Base-by-base conservation (phyloP, 2,888 invertebrate genomes). In the Achlya flavicornis region DNA sequence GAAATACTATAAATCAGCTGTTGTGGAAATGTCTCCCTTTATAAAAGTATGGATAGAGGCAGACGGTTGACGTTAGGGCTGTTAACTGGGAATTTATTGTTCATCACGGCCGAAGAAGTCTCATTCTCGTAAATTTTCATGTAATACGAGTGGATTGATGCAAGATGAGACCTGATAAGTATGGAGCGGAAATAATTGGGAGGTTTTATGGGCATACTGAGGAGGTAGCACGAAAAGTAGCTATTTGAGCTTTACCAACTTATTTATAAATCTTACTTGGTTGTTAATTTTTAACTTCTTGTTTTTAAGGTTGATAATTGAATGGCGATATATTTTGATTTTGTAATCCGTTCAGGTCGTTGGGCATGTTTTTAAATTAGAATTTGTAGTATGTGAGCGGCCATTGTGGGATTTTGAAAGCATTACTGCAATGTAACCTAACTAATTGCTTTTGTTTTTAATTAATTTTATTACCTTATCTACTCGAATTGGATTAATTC, bases 41-140 rank as follows among this genome's bases (percentile, higher is more conserved):
- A 75, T 77, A 79, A 79, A 81, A 78, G 79, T 80, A 83, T 81
- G 80, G 79, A 83, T 82, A 81, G 80, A 73, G 74, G 76, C 80
- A 83, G 79, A 83, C 81, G 82, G 76, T 79, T 81, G 86, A 87
- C 85, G 80, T 76, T 71, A n/a, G 73, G 81, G 80, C 83, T 85
- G 87, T 91, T 90, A 90, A 88, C 84, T 75, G 79, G 71, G 63
- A 89, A 92, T 92, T 91, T 91, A 92, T 90, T 84, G 87, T 88
- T 88, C 86, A 87, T 88, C 88, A 88, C 80, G 83, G 73, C 77
- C 81, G 70, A 80, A 84, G 81, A 80, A 85, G 83, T 81, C 81
- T 85, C 82, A 86, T 85, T 86, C 85, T 88, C 90, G 86, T 91
- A 90, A 91, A 89, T 90, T 88, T 85, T 84, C 82, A 81, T 88